Conservation (phyloP, 2,888 invertebrate species). For the Andrena marginata region DNA sequence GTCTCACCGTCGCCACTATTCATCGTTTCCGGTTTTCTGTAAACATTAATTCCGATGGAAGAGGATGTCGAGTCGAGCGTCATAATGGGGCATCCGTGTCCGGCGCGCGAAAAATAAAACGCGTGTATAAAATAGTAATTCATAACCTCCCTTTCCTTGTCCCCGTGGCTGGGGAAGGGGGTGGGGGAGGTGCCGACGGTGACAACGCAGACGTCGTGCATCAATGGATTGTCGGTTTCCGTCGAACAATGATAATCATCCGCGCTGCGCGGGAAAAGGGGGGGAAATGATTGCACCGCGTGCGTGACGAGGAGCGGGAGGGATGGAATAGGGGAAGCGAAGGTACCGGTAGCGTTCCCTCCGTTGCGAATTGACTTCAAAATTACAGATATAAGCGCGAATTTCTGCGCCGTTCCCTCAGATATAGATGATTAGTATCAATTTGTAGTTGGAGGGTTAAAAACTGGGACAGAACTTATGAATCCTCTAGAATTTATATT, state of each 20-base stretch:
- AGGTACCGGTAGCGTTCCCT: slow-evolving; percentile 59
- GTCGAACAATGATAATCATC: slow-evolving; percentile 76
- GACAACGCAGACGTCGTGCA: slow-evolving; percentile 74
- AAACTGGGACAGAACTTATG: too few species aligned
- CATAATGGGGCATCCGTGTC: slow-evolving; percentile 72
- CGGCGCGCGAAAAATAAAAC: slow-evolving; percentile 67
- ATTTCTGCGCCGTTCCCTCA: neutral
- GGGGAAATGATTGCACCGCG: slow-evolving; percentile 22
- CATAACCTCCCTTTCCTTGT: slow-evolving; percentile 28
- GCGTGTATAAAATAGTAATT: slow-evolving; percentile 71
- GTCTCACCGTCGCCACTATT: slow-evolving; percentile 3
- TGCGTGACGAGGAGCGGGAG: slow-evolving; percentile 2
- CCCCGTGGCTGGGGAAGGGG: neutral
- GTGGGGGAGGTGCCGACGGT: slow-evolving; percentile 36
- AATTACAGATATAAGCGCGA: slow-evolving; percentile 59
- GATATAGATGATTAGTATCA: neutral
- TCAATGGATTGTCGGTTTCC: slow-evolving; percentile 81
- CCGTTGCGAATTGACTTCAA: slow-evolving; percentile 55
- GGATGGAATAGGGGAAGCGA: slow-evolving; percentile 49
- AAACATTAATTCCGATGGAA: slow-evolving; percentile 72
- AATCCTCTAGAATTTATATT: too few species aligned
- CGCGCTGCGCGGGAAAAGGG: slow-evolving; percentile 42
- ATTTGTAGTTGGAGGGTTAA: neutral
- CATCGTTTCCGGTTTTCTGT: slow-evolving; percentile 49
- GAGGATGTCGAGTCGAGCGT: slow-evolving; percentile 69